A percentile compares a stretch with the other conserved stretches of the same genome.
phyloP scores from a whole-genome alignment of 2,113 vertebrate genomes.

The Labrus mixtus region DNA sequence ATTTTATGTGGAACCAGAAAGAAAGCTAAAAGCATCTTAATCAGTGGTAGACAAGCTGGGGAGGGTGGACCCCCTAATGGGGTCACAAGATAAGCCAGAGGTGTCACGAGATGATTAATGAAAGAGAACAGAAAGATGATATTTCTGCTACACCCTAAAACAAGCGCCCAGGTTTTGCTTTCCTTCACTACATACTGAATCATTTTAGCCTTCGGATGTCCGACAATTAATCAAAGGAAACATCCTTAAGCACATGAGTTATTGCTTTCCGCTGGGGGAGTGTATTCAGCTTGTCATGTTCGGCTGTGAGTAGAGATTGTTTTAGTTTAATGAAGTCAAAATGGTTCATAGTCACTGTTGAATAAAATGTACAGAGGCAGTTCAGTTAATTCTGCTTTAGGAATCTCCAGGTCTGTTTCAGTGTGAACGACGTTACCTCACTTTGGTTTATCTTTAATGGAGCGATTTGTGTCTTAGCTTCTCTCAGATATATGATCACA shows the following conservation, averaged over 20 bases:
- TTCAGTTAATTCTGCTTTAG: no score
- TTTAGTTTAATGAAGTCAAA: slow-evolving; percentile 14
- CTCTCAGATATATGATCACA: no score
- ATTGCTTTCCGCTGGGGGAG: slow-evolving; percentile 25
- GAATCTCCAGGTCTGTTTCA: no score
- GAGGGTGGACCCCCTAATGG: slow-evolving; percentile 11
- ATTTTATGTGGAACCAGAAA: slow-evolving; percentile 8
- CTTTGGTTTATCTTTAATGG: no score
- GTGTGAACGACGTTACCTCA: no score
- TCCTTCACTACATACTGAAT: slow-evolving; percentile 30
- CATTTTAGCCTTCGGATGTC: slow-evolving; percentile 36
- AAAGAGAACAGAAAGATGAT: slow-evolving; percentile 8
- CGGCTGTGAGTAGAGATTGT: slow-evolving; percentile 15
- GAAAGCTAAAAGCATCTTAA: slow-evolving; percentile 28
- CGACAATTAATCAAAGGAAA: slow-evolving; percentile 58
- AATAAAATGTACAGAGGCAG: no score
- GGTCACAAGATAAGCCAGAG: slow-evolving; percentile 30
- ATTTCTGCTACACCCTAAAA: slow-evolving; percentile 35
- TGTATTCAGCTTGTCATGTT: slow-evolving; percentile 13
- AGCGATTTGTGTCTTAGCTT: no score
- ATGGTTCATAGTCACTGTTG: background rate
- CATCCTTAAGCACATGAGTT: slow-evolving; percentile 33
- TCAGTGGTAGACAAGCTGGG: slow-evolving; percentile 18
- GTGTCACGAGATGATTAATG: slow-evolving; percentile 15
- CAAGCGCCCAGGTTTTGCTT: slow-evolving; percentile 29